A percentile compares a stretch with the other conserved stretches of the same genome.
These are phyloP conservation scores for Chanos chanos DNA, from an alignment of 2,797 vertebrate species.

Conservation along the genomic window DNA sequence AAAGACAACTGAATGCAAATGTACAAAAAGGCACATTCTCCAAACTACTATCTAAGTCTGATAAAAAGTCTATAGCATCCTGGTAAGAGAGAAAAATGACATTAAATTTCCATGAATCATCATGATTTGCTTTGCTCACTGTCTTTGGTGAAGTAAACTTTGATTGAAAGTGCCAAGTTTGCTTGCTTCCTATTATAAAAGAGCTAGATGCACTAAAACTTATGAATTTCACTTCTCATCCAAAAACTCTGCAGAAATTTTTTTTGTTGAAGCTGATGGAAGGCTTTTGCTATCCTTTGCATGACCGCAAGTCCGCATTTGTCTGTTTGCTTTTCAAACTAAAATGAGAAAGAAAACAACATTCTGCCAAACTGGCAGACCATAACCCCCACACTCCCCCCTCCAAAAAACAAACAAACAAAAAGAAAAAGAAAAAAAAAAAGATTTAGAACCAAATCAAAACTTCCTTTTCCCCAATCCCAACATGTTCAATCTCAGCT, in stretches of 20 bases:
- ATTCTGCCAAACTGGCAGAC: constrained; percentile 70
- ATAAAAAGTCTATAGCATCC: constrained; percentile 81
- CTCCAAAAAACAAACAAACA: constrained; percentile 64
- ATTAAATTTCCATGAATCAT: constrained; percentile 34
- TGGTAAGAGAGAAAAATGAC: constrained; percentile 76
- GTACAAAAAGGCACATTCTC: constrained; percentile 97
- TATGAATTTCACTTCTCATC: constrained; percentile 67
- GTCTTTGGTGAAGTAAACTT: constrained; percentile 95
- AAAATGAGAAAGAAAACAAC: constrained; percentile 57
- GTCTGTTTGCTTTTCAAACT: constrained; percentile 81
- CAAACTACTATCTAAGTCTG: constrained; percentile 87
- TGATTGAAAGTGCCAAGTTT: constrained; percentile 88
- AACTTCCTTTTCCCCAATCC: constrained; percentile 54
- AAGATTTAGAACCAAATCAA: constrained; percentile 46
- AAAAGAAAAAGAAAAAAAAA: constrained; percentile 51
- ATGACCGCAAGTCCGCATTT: constrained; percentile 80
- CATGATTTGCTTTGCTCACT: constrained; percentile 80
- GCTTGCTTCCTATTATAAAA: constrained; percentile 80
- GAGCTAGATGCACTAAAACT: constrained; percentile 81
- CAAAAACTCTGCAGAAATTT: constrained; percentile 70
- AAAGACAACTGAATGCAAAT: constrained; percentile 85
- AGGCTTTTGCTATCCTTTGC: constrained; percentile 79
- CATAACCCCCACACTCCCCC: constrained; percentile 66
- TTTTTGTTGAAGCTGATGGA: constrained; percentile 71
- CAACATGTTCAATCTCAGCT: constrained; percentile 71